Conservation (phyloP, 30 jellyfish, hydroid and myxozoan genomes). For the Cassiopea xamachana region DNA sequence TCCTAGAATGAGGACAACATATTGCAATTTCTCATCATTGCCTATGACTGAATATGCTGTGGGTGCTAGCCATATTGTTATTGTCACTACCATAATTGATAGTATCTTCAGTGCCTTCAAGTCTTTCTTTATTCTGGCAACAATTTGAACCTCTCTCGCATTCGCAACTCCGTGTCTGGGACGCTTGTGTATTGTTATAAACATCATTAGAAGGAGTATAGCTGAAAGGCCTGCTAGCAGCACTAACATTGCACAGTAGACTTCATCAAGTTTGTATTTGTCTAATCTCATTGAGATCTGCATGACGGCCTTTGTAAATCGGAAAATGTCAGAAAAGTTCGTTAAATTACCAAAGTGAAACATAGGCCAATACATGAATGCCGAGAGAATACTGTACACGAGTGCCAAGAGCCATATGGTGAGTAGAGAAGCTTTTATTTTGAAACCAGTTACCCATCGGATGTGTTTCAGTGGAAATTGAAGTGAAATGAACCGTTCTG, state of each 20-base stretch:
- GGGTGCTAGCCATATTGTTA: slow-evolving; percentile 22
- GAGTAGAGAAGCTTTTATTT: neutral
- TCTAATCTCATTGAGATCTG: neutral
- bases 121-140: slow-evolving; percentile 1
- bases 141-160: neutral
- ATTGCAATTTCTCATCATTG: slow-evolving; percentile 2
- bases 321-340: neutral
- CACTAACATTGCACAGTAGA: neutral
- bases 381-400: neutral
- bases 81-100: neutral
- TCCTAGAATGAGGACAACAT: slow-evolving; percentile 8
- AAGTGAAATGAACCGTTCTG: neutral
- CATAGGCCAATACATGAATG: neutral
- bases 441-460: neutral
- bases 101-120: slow-evolving; percentile 8
- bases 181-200: slow-evolving; percentile 8
- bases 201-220: neutral
- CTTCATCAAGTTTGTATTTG: slow-evolving; percentile 4
- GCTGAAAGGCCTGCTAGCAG: neutral
- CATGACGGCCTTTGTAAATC: neutral
- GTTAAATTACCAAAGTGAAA: neutral
- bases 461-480: slow-evolving; percentile 2
- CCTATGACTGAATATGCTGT: slow-evolving; percentile 11
- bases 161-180: neutral
- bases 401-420: neutral